Percentiles rank a stretch among this genome's conserved stretches.
phyloP scores from a whole-genome alignment of 2,113 vertebrate genomes.

The Sphyrna mokarran region DNA sequence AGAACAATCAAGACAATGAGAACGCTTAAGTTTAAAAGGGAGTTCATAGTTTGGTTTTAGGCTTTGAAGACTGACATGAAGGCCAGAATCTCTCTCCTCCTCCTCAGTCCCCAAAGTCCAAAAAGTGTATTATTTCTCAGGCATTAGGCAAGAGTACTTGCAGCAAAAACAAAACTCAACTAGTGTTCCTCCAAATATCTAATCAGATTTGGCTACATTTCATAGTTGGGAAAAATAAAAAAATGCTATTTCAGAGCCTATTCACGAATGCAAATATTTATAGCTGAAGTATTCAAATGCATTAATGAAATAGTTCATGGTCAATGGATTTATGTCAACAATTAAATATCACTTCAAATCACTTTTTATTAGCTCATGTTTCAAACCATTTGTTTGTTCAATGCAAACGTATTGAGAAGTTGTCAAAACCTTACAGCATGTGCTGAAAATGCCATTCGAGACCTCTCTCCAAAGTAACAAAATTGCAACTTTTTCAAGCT shows the following conservation, averaged over 20 bases:
- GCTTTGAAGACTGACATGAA: too few relatives aligned
- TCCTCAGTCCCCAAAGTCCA: too few relatives aligned
- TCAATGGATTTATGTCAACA: not conserved
- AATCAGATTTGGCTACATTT: not conserved
- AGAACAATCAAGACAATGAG: not conserved
- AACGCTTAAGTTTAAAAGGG: not conserved
- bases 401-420: not conserved
- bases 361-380: not conserved
- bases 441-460: not conserved
- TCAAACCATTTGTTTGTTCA: not conserved
- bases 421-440: not conserved
- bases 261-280: not conserved
- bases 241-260: not conserved
- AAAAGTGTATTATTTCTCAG: not conserved
- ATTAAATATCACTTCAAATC: not conserved
- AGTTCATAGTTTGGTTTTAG: too few relatives aligned
- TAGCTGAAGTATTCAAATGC: not conserved
- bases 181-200: not conserved
- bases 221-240: not conserved
- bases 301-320: not conserved
- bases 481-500: not conserved
- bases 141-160: not conserved
- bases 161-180: not conserved
- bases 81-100: too few relatives aligned
- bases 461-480: not conserved